phyloP scores from a whole-genome alignment of 2,888 invertebrate genomes.

The Coenonympha glycerion region DNA sequence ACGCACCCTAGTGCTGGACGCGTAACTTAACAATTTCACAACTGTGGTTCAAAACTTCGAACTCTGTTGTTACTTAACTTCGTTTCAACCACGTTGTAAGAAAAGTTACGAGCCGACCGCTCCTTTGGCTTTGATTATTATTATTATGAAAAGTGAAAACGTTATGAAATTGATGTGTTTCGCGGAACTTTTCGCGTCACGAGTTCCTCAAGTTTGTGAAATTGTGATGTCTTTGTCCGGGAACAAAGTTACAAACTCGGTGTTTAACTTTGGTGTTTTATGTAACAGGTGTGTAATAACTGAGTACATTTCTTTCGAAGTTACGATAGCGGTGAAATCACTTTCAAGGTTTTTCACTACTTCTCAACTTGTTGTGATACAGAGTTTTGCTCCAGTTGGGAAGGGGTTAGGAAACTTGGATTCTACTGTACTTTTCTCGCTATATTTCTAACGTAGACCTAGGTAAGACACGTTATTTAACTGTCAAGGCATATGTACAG shows the following conservation, averaged over 20 bases:
- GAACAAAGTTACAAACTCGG: conserved; percentile 8
- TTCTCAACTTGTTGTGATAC: neutral
- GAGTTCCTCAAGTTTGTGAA: neutral
- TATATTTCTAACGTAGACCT: neutral
- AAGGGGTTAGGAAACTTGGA: neutral
- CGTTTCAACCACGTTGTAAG: neutral
- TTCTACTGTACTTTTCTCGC: neutral
- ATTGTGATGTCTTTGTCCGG: neutral
- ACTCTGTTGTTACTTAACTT: neutral
- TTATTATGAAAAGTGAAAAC: no score
- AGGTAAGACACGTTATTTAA: no score
- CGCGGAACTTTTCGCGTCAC: neutral
- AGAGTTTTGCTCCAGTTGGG: neutral
- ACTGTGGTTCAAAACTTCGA: neutral
- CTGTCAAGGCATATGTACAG: no score
- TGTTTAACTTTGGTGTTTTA: conserved; percentile 19
- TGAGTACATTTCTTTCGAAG: conserved; percentile 4
- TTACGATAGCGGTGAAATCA: conserved; percentile 12
- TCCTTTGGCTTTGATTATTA: neutral
- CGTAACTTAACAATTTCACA: neutral
- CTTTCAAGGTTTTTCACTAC: conserved; percentile 12
- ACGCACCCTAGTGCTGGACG: no score
- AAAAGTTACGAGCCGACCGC: neutral
- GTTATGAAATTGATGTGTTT: conserved; percentile 7
- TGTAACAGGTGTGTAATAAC: conserved; percentile 14